Evolutionary conservation across 2,888 invertebrate species (phyloP), one percentile per base, ranked within the genome.

Genomic region (Steinernema scapterisci): DNA sequence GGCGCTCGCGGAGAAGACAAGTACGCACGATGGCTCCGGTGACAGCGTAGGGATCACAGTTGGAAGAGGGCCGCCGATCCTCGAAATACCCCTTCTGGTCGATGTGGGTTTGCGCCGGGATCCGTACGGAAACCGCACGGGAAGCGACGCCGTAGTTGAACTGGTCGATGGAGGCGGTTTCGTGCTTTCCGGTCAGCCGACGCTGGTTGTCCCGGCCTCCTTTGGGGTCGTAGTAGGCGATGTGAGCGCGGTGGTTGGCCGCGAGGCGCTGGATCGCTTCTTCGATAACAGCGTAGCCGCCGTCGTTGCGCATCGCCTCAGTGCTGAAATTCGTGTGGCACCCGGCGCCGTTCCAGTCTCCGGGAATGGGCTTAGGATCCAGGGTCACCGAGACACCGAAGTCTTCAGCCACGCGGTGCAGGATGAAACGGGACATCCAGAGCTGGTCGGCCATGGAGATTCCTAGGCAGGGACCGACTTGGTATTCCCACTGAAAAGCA

Each of bases 291-390:
- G 93, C 93, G 89, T 0, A 89, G 89, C 51, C 72, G 25, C 31
- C 92, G 19, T 48, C 48, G 16, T n/a, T 19, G 70, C 96, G 91
- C 96, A 96, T 96, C 44, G 91, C 90, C 88, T 92, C 92, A 0
- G 96, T 96, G 13, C 95, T 95, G 90, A 95, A 95, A 89, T 97
- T 97, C 75, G 93, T 93, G 88, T 96, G 95, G 0, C 94, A 95
- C 0, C 95, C 48, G 3, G 73, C 73, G 19, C 73, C 73, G 44
- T 73, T 73, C 73, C 73, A 73, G 88, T 93, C 92, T 19, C 93
- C 89, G 7, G 83, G 80, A 79, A 89, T 88, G 0, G 89, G 89
- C 78, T 89, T 89, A 38, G 89, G 89, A 81, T 89, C 89, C 75
- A 89, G 84, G 45, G 88, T 84, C 6, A 71, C 70, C 1, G 87